Base-by-base conservation (phyloP, 2,797 vertebrate genomes). In the Anabas testudineus region DNA sequence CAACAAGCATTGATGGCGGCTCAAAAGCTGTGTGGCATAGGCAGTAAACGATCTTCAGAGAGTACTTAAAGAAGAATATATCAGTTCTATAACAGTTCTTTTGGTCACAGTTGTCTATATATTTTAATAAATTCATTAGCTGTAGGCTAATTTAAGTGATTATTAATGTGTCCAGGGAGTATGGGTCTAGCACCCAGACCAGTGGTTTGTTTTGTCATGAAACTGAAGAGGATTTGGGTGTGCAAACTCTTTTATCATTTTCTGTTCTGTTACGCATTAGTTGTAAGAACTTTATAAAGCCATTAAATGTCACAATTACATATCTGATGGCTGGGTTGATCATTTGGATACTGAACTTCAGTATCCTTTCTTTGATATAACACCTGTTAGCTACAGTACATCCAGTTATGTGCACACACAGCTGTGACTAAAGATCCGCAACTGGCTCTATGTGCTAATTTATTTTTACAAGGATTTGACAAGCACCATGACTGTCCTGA, bases 381-480 rank as follows among this genome's bases (percentile, higher is more conserved):
- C 32, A 3, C 30, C 10, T 32, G 32, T 26, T 26, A 58, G 34
- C 10, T 30, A n/a, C 19, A 26, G 62, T 32, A 5, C 7, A 16
- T 48, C 24, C 10, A 4, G 3, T 21, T 37, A 61, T 4, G 13
- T 32, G 24, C 51, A 63, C 39, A 42, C 24, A 32, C 7, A 59
- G 46, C 30, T 22, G 12, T 32, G 19, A 59, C 37, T 34, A 39
- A 49, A 18, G 10, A 41, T 19, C 61, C n/a, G 18, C 37, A 51
- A 61, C 53, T 21, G 34, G 76, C 65, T 56, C 19, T 73, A 39
- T 53, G 43, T n/a, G 39, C 55, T 26, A 36, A 43, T 42, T 73
- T 83, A 86, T 84, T 86, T 90, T 86, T 80, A 83, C n/a, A 37
- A 67, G 52, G 18, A 54, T 76, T 74, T 89, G 81, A 89, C 80